Percentiles rank a stretch among this genome's conserved stretches.
phyloP scores from a whole-genome alignment of 2,888 invertebrate species.

The Brachypalpus laphriformis region DNA sequence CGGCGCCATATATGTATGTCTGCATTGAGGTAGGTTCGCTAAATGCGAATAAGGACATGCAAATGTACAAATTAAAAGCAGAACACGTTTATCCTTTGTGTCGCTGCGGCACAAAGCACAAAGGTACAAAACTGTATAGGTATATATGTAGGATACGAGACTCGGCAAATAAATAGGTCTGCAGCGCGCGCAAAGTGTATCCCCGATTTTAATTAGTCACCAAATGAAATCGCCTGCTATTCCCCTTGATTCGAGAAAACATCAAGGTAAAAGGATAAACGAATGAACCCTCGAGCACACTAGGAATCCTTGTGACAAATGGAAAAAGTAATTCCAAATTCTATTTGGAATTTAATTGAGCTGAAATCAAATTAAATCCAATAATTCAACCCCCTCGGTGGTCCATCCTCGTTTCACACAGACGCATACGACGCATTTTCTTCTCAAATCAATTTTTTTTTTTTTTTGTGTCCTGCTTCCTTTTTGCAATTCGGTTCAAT shows the following conservation, averaged over 20 bases:
- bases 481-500: slow-evolving; percentile 39
- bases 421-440: slow-evolving; percentile 34
- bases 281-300: slow-evolving; percentile 15
- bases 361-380: slow-evolving; percentile 83
- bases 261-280: slow-evolving; percentile 43
- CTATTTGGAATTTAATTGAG: slow-evolving; percentile 83
- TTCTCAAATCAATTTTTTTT: background rate
- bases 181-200: slow-evolving; percentile 47
- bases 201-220: slow-evolving; percentile 60
- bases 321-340: slow-evolving; percentile 81
- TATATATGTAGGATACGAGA: slow-evolving; percentile 29
- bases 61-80: slow-evolving; percentile 50
- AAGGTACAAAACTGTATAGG: slow-evolving; percentile 18
- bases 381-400: slow-evolving; percentile 79
- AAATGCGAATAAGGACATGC: slow-evolving; percentile 56
- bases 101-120: slow-evolving; percentile 43
- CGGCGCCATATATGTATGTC: slow-evolving; percentile 30
- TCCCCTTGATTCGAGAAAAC: slow-evolving; percentile 34
- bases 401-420: slow-evolving; percentile 1
- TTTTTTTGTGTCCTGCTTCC: background rate
- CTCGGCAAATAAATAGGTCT: slow-evolving; percentile 64
- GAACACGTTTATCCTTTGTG: slow-evolving; percentile 58
- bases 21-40: slow-evolving; percentile 60
- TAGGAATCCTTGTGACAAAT: slow-evolving; percentile 12
- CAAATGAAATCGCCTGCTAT: slow-evolving; percentile 42